Evolutionary conservation across 2,888 invertebrate genomes (phyloP).

Genomic region (Amphipyra berbera): DNA sequence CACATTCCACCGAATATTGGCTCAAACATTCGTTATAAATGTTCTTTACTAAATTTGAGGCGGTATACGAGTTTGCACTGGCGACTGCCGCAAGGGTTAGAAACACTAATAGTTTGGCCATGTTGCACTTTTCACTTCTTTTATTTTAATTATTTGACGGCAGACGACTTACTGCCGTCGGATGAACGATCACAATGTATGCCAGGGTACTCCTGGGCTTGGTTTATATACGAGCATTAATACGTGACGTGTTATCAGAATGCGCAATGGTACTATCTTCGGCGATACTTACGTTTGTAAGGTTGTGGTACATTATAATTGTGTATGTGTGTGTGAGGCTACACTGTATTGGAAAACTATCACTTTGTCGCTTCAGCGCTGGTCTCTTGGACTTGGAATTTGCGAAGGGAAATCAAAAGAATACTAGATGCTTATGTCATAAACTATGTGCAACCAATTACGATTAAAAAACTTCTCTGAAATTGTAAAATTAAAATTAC

Average conservation of each 20-base stretch:
- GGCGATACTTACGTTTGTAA: constrained; percentile 69
- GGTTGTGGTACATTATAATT: constrained; percentile 81
- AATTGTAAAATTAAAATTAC: background rate
- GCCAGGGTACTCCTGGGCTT: constrained; percentile 84
- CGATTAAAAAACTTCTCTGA: background rate
- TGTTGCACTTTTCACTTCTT: constrained; percentile 72
- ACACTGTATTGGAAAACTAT: constrained; percentile 81
- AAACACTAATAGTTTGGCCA: constrained; percentile 84
- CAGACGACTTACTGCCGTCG: constrained; percentile 85
- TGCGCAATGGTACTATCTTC: constrained; percentile 78
- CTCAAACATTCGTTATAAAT: constrained; percentile 92
- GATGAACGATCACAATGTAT: constrained; percentile 85
- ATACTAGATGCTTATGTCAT: constrained; percentile 30
- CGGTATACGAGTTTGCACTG: constrained; percentile 86
- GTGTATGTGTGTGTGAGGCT: constrained; percentile 71
- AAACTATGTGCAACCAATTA: constrained; percentile 5
- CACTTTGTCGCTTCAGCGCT: constrained; percentile 69
- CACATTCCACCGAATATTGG: constrained; percentile 93
- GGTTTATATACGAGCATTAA: constrained; percentile 90
- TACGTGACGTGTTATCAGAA: constrained; percentile 86
- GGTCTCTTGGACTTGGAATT: constrained; percentile 50
- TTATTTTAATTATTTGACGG: constrained; percentile 70
- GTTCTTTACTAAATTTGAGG: constrained; percentile 91
- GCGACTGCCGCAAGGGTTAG: constrained; percentile 77
- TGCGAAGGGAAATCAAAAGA: constrained; percentile 50